Base-by-base conservation (phyloP, 2,113 vertebrate species). In the Leptobrachium leishanense region DNA sequence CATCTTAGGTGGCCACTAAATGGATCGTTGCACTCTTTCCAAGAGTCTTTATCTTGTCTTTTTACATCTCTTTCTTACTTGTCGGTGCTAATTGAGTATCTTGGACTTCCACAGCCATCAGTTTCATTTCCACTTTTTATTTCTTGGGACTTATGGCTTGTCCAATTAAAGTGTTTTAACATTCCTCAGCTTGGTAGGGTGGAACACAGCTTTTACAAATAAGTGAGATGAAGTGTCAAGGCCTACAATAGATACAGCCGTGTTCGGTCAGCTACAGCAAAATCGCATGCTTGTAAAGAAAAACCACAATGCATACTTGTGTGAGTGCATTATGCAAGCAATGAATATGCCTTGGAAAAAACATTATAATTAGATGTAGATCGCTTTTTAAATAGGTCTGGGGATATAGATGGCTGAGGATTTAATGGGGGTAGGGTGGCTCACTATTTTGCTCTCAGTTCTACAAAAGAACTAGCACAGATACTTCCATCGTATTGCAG, bases 231-330 rank as follows among this genome's bases (percentile, higher is more conserved):
- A 40, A 63, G 43, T 57, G 74, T 20, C 74, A 75, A 64, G 43
- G 43, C 31, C 43, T 75, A 65, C 74, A 75, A 75, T 75, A n/a
- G 74, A 31, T 11, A 72, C 9, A 54, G 46, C 44, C 15, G 41
- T 74, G 72, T 74, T 74, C 72, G 43, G 57, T 74, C 72, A 74
- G 72, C 72, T 74, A 64, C 59, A 74, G 42, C 72, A 43, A 74
- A 74, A 74, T 64, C 39, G 41, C 43, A 44, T 59, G 71, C 71
- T 73, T 73, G 5, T 73, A 73, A 74, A 42, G 42, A 64, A 43
- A 74, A 64, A 74, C 64, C 55, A 75, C 74, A 75, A 75, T 75
- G 64, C 43, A 62, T 43, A 66, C 63, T 50, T 75, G 43, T 65
- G 59, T 62, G 50, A 64, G 43, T 15, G 46, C 11, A 53, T 75